These are phyloP conservation scores for Caenorhabditis brenneri DNA, from an alignment of 1,140 invertebrate genomes.

Conservation along the genomic window DNA sequence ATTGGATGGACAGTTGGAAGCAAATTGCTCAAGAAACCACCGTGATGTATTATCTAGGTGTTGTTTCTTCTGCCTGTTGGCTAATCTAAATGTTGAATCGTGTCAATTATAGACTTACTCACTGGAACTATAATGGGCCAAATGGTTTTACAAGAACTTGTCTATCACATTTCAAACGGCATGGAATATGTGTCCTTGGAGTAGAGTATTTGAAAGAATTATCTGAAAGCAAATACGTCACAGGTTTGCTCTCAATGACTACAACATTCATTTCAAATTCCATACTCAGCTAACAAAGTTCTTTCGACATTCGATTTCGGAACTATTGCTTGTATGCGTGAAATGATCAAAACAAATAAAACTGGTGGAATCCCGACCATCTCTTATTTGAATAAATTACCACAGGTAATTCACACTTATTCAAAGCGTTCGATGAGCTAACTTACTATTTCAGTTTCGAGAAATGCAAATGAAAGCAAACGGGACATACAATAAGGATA, in stretches of 20 bases:
- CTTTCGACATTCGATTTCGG: constrained; percentile 33
- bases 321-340: constrained; percentile 39
- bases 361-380: neutral
- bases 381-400: too few relatives aligned
- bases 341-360: constrained; percentile 14
- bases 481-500: constrained; percentile 3
- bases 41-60: neutral
- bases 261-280: neutral
- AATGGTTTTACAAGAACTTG: constrained; percentile 3
- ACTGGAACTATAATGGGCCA: constrained; percentile 26
- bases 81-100: too few relatives aligned
- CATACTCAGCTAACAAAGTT: constrained; percentile 38
- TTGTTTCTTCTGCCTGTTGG: too few relatives aligned
- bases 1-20: constrained; percentile 36
- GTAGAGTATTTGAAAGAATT: constrained; percentile 32
- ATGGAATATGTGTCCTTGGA: constrained; percentile 33
- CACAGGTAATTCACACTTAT: too few relatives aligned
- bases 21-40: neutral
- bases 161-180: constrained; percentile 18
- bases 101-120: too few relatives aligned
- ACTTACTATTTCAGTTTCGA: neutral
- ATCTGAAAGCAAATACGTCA: neutral
- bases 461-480: constrained; percentile 12
- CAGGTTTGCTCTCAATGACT: neutral
- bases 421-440: too few relatives aligned